Conservation (phyloP, 2,113 vertebrate species). For the Todiramphus chloris region DNA sequence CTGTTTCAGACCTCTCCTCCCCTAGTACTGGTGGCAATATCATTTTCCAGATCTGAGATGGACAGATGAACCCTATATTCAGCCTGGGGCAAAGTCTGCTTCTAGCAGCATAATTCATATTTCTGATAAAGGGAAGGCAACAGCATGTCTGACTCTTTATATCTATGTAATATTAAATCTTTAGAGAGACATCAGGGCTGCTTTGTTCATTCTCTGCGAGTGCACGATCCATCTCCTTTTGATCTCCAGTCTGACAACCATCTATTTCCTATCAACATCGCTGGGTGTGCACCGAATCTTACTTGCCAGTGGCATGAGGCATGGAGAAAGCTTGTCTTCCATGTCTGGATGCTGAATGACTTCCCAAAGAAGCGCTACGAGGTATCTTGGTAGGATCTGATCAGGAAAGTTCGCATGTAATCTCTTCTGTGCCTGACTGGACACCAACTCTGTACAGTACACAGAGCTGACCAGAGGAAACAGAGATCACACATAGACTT, state of each 20-base stretch:
- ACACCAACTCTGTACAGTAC: not conserved
- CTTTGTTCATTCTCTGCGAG: not conserved
- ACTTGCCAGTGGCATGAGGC: not conserved
- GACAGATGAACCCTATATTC: not conserved
- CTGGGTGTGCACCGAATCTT: not conserved
- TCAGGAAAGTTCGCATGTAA: not conserved
- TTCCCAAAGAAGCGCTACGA: not conserved
- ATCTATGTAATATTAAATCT: not conserved
- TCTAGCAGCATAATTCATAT: not conserved
- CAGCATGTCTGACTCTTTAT: not conserved
- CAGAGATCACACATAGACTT: not conserved
- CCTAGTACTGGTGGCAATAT: not conserved
- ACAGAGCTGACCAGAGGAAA: not conserved
- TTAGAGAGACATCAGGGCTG: not conserved
- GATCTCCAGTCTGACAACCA: not conserved
- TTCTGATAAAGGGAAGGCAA: not conserved
- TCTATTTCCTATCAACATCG: not conserved
- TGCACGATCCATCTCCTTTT: not conserved
- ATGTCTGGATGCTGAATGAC: not conserved
- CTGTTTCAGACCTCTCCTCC: not conserved
- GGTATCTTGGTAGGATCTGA: rapidly evolving
- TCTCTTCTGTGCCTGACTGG: not conserved
- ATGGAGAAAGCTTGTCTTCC: not conserved
- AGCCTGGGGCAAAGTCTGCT: not conserved
- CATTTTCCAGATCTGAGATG: not conserved